A percentile compares a stretch with the other conserved stretches of the same genome.
phyloP scores from a whole-genome alignment of 2,113 vertebrate genomes.

The Passerina amoena region DNA sequence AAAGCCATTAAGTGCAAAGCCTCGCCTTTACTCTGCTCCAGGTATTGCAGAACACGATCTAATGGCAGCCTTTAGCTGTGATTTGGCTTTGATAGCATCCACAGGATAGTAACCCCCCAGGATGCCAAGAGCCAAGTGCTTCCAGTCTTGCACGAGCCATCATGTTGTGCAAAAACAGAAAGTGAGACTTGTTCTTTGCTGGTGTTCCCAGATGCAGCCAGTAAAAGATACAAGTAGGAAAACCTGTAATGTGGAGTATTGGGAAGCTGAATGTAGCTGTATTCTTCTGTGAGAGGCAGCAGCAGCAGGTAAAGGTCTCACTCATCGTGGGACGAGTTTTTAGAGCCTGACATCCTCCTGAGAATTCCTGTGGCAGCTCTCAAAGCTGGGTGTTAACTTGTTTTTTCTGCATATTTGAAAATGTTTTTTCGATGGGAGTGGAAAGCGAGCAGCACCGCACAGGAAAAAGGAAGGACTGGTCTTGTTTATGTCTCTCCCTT shows the following conservation, averaged over 20 bases:
- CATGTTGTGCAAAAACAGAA: not conserved
- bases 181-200: not conserved
- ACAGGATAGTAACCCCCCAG: not conserved
- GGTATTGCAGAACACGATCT: not conserved
- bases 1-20: slow-evolving; percentile 59
- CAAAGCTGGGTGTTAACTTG: not conserved
- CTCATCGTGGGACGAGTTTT: not conserved
- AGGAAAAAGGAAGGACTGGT: slow-evolving; percentile 20
- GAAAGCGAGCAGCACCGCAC: rapidly evolving
- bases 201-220: not conserved
- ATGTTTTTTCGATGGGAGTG: not conserved
- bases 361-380: not conserved
- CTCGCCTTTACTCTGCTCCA: slow-evolving; percentile 33
- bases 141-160: not conserved
- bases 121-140: not conserved
- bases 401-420: not conserved
- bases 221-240: not conserved
- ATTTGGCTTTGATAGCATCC: not conserved
- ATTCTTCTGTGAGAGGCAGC: not conserved
- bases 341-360: not conserved
- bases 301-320: not conserved
- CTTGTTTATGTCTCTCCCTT: not conserved
- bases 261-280: not conserved
- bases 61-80: not conserved
- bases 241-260: not conserved